Percentiles rank a stretch among this genome's conserved stretches.
phyloP scores from a whole-genome alignment of 2,113 vertebrate genomes.

The Actenoides hombroni region DNA sequence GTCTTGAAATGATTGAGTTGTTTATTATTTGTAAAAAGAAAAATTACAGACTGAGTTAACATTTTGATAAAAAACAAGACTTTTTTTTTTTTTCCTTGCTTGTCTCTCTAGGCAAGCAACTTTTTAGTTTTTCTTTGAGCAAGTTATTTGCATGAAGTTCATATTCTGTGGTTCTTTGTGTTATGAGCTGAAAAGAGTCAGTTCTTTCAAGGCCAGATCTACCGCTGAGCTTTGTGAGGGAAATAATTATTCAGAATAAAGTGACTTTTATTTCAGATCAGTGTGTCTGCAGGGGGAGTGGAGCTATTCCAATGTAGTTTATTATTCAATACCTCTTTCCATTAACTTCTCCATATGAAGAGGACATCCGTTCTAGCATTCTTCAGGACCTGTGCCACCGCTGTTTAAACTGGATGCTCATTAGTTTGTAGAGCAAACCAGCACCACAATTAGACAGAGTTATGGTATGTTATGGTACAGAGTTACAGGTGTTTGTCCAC shows the following conservation, averaged over 20 bases:
- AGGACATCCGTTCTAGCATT: not conserved
- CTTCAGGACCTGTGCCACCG: not conserved
- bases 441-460: not conserved
- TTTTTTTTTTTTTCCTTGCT: accelerated
- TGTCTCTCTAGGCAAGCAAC: not conserved
- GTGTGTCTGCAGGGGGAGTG: not conserved
- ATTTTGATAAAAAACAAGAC: not conserved
- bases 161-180: slow-evolving; percentile 39
- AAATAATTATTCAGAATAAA: slow-evolving; percentile 57
- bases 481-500: not conserved
- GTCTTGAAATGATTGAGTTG: not conserved
- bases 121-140: not conserved
- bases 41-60: not conserved
- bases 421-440: not conserved
- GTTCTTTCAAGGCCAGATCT: slow-evolving; percentile 37
- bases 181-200: slow-evolving; percentile 10
- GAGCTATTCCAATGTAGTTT: not conserved
- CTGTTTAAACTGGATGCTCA: not conserved
- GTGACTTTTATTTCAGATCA: slow-evolving; percentile 43
- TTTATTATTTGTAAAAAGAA: not conserved
- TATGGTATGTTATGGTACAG: not conserved
- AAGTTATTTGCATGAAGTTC: slow-evolving; percentile 31
- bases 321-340: slow-evolving; percentile 3
- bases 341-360: not conserved
- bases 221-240: slow-evolving; percentile 41